Conservation (phyloP, 2,797 vertebrate genomes). For the Typhlichthys eigenmanni region DNA sequence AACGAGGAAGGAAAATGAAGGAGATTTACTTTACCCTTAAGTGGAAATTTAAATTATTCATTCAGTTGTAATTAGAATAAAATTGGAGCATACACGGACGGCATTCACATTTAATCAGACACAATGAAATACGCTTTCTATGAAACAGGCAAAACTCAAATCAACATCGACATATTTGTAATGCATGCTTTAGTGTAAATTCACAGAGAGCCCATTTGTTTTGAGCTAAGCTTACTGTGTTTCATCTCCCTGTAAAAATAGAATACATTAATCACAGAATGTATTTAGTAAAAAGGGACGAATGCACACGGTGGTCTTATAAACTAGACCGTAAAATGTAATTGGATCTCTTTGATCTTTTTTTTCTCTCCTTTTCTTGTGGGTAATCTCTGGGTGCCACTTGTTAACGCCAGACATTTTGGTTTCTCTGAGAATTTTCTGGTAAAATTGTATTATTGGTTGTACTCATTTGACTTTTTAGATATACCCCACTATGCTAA, state of each 20-base stretch:
- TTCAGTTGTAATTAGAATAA: constrained; percentile 13
- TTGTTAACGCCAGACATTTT: constrained; percentile 36
- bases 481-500: constrained; percentile 23
- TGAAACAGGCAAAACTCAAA: constrained; percentile 36
- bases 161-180: constrained; percentile 22
- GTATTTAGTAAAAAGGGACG: constrained; percentile 38
- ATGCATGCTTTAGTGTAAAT: constrained; percentile 22
- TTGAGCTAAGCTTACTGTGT: constrained; percentile 34
- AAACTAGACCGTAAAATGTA: constrained; percentile 3
- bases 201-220: constrained; percentile 49
- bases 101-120: constrained; percentile 42
- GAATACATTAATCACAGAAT: constrained; percentile 51
- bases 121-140: constrained; percentile 11
- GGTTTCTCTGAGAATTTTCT: constrained; percentile 20
- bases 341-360: constrained; percentile 15
- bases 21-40: constrained; percentile 14
- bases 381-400: constrained; percentile 35
- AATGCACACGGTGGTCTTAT: constrained; percentile 7
- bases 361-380: constrained; percentile 18
- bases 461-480: constrained; percentile 22
- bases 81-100: constrained; percentile 7
- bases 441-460: constrained; percentile 23
- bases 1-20: not conserved
- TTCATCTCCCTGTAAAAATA: constrained; percentile 50
- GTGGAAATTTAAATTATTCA: constrained; percentile 18